These are phyloP conservation scores for Ips typographus DNA, from an alignment of 1,140 invertebrate species.

Conservation along the genomic window DNA sequence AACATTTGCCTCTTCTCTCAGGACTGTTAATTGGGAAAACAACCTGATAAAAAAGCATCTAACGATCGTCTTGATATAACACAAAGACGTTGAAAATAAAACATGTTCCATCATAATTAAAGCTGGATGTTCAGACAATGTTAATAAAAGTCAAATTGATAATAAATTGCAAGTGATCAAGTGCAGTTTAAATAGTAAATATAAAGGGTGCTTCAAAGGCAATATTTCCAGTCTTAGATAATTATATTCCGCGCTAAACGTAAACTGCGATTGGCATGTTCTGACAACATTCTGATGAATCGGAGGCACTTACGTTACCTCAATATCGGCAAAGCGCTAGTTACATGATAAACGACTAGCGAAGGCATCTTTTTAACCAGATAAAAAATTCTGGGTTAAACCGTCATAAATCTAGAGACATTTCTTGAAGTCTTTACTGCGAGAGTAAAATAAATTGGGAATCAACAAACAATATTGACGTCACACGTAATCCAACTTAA, in stretches of 20 bases:
- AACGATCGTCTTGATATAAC: not conserved
- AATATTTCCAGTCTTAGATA: conserved; percentile 17
- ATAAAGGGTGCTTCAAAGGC: conserved; percentile 6
- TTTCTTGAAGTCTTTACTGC: not conserved
- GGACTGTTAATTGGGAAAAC: too few relatives aligned
- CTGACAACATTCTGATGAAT: conserved; percentile 24
- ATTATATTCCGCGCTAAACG: conserved; percentile 17
- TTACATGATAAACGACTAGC: conserved; percentile 18
- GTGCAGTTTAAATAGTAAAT: conserved; percentile 1
- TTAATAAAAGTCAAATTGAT: conserved; percentile 6
- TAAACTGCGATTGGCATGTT: conserved; percentile 17
- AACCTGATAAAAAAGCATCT: too few relatives aligned
- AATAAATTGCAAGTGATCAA: conserved; percentile 7
- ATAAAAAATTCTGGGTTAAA: conserved; percentile 19
- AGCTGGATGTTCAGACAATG: not conserved
- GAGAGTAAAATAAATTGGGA: not conserved
- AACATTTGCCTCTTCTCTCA: too few relatives aligned
- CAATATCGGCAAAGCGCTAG: conserved; percentile 13
- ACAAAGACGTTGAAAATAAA: not conserved
- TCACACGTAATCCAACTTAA: conserved; percentile 6
- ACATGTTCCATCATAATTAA: not conserved
- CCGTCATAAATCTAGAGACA: conserved; percentile 5
- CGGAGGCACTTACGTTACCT: conserved; percentile 18
- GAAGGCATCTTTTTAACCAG: conserved; percentile 21
- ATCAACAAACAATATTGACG: not conserved